Evolutionary conservation across 2,113 vertebrate species (phyloP), one percentile per base, ranked within the genome.

Genomic region (Solea senegalensis): DNA sequence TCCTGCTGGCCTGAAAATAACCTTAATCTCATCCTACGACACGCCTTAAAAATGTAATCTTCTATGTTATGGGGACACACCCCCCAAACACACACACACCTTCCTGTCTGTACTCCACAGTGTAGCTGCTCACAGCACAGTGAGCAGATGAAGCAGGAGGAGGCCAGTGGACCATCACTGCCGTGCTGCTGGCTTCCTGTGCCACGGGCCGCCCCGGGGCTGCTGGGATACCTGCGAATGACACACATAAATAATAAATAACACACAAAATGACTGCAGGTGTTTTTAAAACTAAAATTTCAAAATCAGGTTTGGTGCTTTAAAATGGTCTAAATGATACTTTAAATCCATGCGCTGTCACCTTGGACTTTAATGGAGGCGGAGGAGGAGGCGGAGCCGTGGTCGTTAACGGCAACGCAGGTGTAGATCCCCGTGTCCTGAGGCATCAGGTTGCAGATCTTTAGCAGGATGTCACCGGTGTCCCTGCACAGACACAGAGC

Each of bases 401-500:
- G 96, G 61, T 98, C 95, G 3, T 99, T 99, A 11, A 95, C 83
- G 0, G 97, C 98, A 56, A 96, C 94, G 5, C 98, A 99, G 60
- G 96, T 99, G 86, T 99, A 99, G 89, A 99, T 98, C 4, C 98
- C 98, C 0, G 97, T 99, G 80, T 99, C 98, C 72, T 98, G 97
- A 13, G 98, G 98, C 96, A 98, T 97, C 85, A 99, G 87, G 40
- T 98, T 98, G 79, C 97, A 98, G 88, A 99, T 96, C 91, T 98
- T 98, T 87, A 99, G 78, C 80, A 95, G 87, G 80, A 97, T 95
- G 82, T 99, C 98, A 1, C 98, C 98, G 0, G 97, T 96, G 26
- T 99, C 97, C 89, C 98, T 99, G 78, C 14, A 73, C 55, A 69
- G 65, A n/a, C 1, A 48, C 9, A 49, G 67, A 69, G 1, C 43